phyloP scores from a whole-genome alignment of 2,113 vertebrate genomes.

The Etia nguti region DNA sequence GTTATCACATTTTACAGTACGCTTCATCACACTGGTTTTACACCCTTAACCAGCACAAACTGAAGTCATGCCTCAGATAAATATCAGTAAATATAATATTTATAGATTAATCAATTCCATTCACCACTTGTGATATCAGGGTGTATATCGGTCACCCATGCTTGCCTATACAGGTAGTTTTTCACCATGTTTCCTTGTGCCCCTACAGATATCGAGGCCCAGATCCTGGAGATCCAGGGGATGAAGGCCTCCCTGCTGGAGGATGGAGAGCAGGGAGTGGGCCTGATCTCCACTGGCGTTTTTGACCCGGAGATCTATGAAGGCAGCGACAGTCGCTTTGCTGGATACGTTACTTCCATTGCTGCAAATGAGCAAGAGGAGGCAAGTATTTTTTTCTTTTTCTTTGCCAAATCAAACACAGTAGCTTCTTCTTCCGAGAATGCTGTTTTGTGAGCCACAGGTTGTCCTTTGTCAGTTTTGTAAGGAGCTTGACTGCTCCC shows the following conservation, averaged over 20 bases:
- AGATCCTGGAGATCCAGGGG: constrained; percentile 97
- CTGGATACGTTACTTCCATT: constrained; percentile 96
- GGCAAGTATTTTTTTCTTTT: constrained; percentile 68
- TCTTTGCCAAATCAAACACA: not conserved
- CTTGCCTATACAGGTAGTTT: not conserved
- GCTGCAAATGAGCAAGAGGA: constrained; percentile 97
- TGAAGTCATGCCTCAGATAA: not conserved
- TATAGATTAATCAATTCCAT: not conserved
- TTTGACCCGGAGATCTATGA: constrained; percentile 98
- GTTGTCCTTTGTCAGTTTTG: not conserved
- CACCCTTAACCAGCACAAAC: not conserved
- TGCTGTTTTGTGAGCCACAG: not conserved
- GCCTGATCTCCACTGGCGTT: constrained; percentile 94
- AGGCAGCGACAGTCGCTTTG: constrained; percentile 94
- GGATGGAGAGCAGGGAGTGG: constrained; percentile 90
- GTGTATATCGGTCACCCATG: not conserved
- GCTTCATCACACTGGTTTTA: not conserved
- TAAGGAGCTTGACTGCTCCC: constrained; percentile 1
- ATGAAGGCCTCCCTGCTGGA: constrained; percentile 87
- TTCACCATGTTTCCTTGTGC: not conserved
- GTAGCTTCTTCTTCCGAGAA: not conserved
- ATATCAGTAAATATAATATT: not conserved
- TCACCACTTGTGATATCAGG: not conserved
- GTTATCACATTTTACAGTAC: not conserved
- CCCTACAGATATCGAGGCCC: constrained; percentile 91